Percentiles rank a stretch among this genome's conserved stretches.
phyloP scores from a whole-genome alignment of 30 jellyfish, hydroid and myxozoan species.

The Nemopilema nomurai region DNA sequence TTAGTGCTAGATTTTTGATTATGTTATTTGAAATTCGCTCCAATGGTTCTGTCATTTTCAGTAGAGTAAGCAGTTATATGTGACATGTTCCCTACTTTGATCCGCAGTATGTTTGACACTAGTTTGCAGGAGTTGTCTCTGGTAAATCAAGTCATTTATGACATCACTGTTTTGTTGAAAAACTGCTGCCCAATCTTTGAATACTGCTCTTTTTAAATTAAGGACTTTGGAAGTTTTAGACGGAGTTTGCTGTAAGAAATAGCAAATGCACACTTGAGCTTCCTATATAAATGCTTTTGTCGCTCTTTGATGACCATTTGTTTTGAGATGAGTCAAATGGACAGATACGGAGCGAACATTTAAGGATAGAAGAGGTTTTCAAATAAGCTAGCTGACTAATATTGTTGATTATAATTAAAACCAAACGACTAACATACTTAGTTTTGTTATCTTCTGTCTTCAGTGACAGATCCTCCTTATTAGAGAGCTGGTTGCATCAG shows the following conservation, averaged over 20 bases:
- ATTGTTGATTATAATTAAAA: too few species aligned
- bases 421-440: too few species aligned
- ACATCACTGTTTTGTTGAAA: too few species aligned
- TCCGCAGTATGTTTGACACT: too few species aligned
- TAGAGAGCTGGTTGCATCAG: too few species aligned
- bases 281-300: slow-evolving; percentile 29
- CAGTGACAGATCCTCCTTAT: too few species aligned
- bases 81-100: too few species aligned
- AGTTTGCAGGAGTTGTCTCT: too few species aligned
- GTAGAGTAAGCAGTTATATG: not conserved
- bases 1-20: not conserved
- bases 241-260: slow-evolving; percentile 2
- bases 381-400: not conserved
- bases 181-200: not conserved
- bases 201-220: not conserved
- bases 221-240: not conserved
- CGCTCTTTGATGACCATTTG: slow-evolving; percentile 82
- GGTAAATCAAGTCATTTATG: too few species aligned
- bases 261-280: slow-evolving; percentile 54
- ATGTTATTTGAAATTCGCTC: not conserved
- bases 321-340: slow-evolving; percentile 37
- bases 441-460: too few species aligned
- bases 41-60: not conserved
- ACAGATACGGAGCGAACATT: slow-evolving; percentile 79
- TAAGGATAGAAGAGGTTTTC: not conserved